These are phyloP conservation scores for Tragopan temminckii DNA, from an alignment of 2,797 vertebrate species.

Conservation along the genomic window DNA sequence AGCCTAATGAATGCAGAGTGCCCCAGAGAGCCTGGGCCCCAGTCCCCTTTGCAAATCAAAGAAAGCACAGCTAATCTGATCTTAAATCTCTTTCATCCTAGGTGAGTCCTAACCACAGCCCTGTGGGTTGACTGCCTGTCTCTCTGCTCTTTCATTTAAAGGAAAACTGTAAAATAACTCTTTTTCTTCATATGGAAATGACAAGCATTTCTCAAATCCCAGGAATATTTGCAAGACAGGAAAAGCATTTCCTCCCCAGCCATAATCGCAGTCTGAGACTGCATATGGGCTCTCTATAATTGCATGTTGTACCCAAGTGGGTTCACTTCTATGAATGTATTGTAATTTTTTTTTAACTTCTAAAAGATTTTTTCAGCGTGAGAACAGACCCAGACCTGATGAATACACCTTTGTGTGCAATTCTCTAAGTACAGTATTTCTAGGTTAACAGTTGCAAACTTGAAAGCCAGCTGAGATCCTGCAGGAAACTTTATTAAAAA, in stretches of 20 bases:
- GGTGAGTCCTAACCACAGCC: slow-evolving; percentile 15
- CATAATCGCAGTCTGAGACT: background rate
- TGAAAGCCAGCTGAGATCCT: slow-evolving; percentile 36
- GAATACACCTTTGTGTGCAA: slow-evolving; percentile 19
- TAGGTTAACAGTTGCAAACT: background rate
- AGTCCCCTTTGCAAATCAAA: slow-evolving; percentile 39
- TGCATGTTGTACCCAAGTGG: background rate
- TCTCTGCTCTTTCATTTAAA: slow-evolving; percentile 19
- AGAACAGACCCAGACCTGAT: slow-evolving; percentile 7
- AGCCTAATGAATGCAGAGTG: background rate
- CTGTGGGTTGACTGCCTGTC: slow-evolving; percentile 35
- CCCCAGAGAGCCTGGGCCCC: background rate
- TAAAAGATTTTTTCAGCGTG: slow-evolving; percentile 19
- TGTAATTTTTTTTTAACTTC: background rate
- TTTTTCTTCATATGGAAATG: slow-evolving; percentile 57
- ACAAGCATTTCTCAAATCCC: slow-evolving; percentile 44
- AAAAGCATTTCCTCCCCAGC: background rate
- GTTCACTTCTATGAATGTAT: slow-evolving; percentile 3
- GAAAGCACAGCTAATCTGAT: slow-evolving; percentile 33
- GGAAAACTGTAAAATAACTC: slow-evolving; percentile 19
- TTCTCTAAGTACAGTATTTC: slow-evolving; percentile 15
- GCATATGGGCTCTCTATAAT: background rate
- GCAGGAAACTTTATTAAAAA: slow-evolving; percentile 41
- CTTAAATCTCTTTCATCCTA: slow-evolving; percentile 28
- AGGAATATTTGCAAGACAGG: slow-evolving; percentile 42